Evolutionary conservation across 2,113 vertebrate genomes (phyloP).

Genomic region (Siphamia tubifer): DNA sequence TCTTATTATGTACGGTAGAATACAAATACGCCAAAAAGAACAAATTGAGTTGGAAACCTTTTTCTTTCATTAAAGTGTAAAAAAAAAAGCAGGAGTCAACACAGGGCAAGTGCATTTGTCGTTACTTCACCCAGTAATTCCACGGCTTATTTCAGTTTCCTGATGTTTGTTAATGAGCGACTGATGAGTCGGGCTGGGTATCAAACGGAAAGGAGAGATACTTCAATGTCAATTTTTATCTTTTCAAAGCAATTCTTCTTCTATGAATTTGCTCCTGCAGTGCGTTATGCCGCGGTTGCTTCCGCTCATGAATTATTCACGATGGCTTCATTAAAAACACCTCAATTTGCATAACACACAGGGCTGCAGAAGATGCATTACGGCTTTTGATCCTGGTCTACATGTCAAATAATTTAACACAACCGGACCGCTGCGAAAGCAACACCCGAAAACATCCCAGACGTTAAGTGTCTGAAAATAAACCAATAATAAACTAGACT

Average conservation of each 20-base stretch:
- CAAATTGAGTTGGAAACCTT: slow-evolving; percentile 33
- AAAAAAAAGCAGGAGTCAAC: slow-evolving; percentile 8
- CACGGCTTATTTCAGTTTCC: slow-evolving; percentile 32
- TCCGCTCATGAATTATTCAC: slow-evolving; percentile 75
- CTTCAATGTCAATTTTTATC: slow-evolving; percentile 35
- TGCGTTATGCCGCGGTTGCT: slow-evolving; percentile 50
- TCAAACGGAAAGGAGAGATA: slow-evolving; percentile 46
- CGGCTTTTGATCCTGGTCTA: slow-evolving; percentile 68
- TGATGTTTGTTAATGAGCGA: slow-evolving; percentile 45
- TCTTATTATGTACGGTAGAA: not conserved
- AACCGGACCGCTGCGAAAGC: slow-evolving; percentile 19
- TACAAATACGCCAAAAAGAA: slow-evolving; percentile 9
- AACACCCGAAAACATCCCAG: not conserved
- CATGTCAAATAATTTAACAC: slow-evolving; percentile 68
- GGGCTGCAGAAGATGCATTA: slow-evolving; percentile 52
- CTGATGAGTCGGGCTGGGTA: slow-evolving; percentile 39
- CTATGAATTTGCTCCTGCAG: slow-evolving; percentile 52
- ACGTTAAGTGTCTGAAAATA: slow-evolving; percentile 27
- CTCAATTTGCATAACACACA: slow-evolving; percentile 72
- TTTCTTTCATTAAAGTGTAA: slow-evolving; percentile 12
- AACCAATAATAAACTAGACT: slow-evolving; percentile 17
- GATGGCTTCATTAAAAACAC: slow-evolving; percentile 71
- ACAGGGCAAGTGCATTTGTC: not conserved
- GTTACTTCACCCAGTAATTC: slow-evolving; percentile 30
- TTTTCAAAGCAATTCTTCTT: slow-evolving; percentile 49